Conservation (phyloP, 1,140 invertebrate genomes). For the Contarinia nasturtii region DNA sequence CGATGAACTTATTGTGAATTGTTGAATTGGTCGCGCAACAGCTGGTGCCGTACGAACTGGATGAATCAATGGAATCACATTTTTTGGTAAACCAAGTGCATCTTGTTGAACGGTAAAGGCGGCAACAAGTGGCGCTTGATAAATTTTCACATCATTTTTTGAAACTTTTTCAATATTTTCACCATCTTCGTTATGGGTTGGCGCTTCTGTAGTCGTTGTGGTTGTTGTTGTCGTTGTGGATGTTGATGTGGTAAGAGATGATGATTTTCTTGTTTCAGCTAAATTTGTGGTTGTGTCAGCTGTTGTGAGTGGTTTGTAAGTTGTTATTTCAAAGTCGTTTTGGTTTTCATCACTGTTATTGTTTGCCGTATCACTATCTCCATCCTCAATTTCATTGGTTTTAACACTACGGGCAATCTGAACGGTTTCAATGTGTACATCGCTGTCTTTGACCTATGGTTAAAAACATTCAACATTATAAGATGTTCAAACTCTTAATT, state of each 20-base stretch:
- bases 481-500: no score
- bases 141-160: constrained; percentile 56
- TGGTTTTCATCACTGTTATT: constrained; percentile 14
- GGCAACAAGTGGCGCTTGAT: constrained; percentile 54
- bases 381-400: constrained; percentile 13
- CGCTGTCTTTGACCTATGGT: background rate
- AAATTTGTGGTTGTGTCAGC: constrained; percentile 22
- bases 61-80: constrained; percentile 46
- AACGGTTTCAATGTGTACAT: constrained; percentile 2
- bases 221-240: constrained; percentile 28
- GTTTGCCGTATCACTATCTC: constrained; percentile 13
- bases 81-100: constrained; percentile 48
- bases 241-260: no score
- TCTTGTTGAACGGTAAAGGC: constrained; percentile 70
- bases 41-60: constrained; percentile 4
- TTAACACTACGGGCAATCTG: constrained; percentile 7
- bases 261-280: no score
- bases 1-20: constrained; percentile 5
- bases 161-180: constrained; percentile 40
- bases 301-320: constrained; percentile 12
- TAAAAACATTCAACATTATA: no score
- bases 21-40: constrained; percentile 4
- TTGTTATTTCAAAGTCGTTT: constrained; percentile 10
- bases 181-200: constrained; percentile 37
- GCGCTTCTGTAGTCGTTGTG: constrained; percentile 34